These are phyloP conservation scores for Monodelphis domestica DNA, from an alignment of 2,797 vertebrate genomes.

Conservation along the genomic window DNA sequence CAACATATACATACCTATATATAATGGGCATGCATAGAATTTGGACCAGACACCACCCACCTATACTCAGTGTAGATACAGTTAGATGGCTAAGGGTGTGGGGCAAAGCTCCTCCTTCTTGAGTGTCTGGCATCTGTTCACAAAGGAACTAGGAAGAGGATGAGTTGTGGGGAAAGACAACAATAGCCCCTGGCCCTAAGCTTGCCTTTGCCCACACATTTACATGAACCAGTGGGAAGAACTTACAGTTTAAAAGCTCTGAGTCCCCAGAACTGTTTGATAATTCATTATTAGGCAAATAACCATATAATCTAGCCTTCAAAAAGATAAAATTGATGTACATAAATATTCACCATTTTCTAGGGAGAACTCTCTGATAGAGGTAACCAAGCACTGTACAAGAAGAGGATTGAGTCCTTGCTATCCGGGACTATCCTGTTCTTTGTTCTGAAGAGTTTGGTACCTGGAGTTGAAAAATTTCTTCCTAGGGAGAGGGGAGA, in stretches of 20 bases:
- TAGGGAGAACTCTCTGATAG: not conserved
- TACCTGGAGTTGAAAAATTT: not conserved
- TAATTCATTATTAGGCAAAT: not conserved
- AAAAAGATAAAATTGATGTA: not conserved
- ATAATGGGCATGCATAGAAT: not conserved
- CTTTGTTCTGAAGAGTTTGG: not conserved
- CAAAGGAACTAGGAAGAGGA: not conserved
- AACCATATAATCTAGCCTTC: not conserved
- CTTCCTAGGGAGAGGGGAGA: not conserved
- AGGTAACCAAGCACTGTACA: not conserved
- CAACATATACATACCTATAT: not conserved
- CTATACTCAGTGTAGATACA: not conserved
- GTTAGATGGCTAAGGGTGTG: not conserved
- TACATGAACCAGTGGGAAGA: not conserved
- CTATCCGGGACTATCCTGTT: not conserved
- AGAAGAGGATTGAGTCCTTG: not conserved
- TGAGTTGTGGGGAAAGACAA: not conserved
- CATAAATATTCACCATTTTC: not conserved
- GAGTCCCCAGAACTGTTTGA: not conserved
- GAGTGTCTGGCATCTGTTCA: not conserved
- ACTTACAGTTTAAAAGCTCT: not conserved
- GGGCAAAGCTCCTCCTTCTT: not conserved
- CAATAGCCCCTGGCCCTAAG: not conserved
- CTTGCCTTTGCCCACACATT: not conserved
- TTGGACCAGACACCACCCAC: not conserved